Base-by-base conservation (phyloP, 92 coral and sea anemone genomes). In the Heliopora coerulea region DNA sequence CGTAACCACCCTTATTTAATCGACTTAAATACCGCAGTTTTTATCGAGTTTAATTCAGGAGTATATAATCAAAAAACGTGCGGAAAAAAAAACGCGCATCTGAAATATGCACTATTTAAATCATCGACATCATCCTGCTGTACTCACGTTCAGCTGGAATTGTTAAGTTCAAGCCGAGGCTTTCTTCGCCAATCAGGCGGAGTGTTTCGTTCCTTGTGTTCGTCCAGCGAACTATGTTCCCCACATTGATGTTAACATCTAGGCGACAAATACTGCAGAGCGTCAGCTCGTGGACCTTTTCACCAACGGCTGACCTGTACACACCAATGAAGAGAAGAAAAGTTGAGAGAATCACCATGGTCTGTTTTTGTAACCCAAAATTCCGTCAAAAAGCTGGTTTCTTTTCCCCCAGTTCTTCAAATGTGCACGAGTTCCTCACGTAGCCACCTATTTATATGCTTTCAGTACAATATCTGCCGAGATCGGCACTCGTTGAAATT, bases 141-240 rank as follows among this genome's bases (percentile, higher is more conserved):
- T 20, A 70, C 63, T 70, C 35, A 70, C 77, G 48, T 52, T 70
- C 8, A 19, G 77, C 48, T 0, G 77, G 77, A 34, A 70, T 54
- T 17, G 40, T 54, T 18, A 70, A 21, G 50, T 54, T 30, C 2
- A 70, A 32, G 24, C 32, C 42, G 48, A n/a, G 49, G 46, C 48
- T 24, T 15, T 24, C 50, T 52, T 52, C 49, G 12, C 77, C 77
- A 19, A 5, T 32, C 1, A 70, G 40, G 63, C 35, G 35, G 49
- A 70, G 18, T 7, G 33, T 70, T 70, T 70, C 46, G 14, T 54
- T 54, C 10, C 63, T 70, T 70, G 77, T 62, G 52, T 50, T 70
- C 54, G 18, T 34, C 77, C 77, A 70, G 1, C 63, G 62, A 14
- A 70, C 5, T 18, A 34, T 19, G 26, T 70, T 63, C 32, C 77